These are phyloP conservation scores for Sesia apiformis DNA, from an alignment of 2,888 invertebrate genomes.

Conservation along the genomic window DNA sequence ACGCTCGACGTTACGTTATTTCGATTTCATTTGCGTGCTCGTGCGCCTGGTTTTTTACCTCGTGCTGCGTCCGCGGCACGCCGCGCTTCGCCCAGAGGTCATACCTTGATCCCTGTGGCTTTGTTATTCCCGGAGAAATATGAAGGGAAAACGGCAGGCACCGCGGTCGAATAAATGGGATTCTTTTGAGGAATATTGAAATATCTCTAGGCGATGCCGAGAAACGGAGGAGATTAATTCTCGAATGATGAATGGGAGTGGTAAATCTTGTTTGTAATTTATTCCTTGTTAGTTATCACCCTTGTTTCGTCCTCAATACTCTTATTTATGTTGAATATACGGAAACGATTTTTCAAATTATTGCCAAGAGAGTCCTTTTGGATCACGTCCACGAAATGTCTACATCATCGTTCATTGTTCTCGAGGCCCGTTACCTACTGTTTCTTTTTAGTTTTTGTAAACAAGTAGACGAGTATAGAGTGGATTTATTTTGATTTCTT, in stretches of 20 bases:
- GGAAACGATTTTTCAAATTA: not conserved
- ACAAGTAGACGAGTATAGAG: constrained; percentile 28
- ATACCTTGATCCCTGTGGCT: constrained; percentile 44
- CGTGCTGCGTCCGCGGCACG: constrained; percentile 27
- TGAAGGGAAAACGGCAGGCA: constrained; percentile 49
- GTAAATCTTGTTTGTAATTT: constrained; percentile 59
- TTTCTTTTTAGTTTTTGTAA: constrained; percentile 33
- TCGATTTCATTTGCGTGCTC: constrained; percentile 73
- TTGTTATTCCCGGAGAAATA: constrained; percentile 46
- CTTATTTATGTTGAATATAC: constrained; percentile 9
- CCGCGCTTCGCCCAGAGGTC: constrained; percentile 47
- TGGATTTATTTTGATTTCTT: constrained; percentile 20
- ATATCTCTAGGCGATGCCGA: constrained; percentile 56
- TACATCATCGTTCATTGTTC: constrained; percentile 47
- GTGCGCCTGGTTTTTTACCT: constrained; percentile 53
- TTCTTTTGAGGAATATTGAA: constrained; percentile 65
- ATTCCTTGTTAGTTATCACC: constrained; percentile 48
- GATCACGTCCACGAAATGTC: constrained; percentile 1
- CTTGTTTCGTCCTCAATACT: constrained; percentile 32
- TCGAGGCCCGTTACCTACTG: constrained; percentile 33
- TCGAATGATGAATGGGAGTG: constrained; percentile 51
- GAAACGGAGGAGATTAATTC: constrained; percentile 51
- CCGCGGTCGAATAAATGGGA: constrained; percentile 48
- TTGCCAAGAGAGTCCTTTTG: not conserved
- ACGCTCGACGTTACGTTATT: constrained; percentile 55